Evolutionary conservation across 2,888 invertebrate genomes (phyloP), one percentile per base, ranked within the genome.

Genomic region (Scaptomyza parva): DNA sequence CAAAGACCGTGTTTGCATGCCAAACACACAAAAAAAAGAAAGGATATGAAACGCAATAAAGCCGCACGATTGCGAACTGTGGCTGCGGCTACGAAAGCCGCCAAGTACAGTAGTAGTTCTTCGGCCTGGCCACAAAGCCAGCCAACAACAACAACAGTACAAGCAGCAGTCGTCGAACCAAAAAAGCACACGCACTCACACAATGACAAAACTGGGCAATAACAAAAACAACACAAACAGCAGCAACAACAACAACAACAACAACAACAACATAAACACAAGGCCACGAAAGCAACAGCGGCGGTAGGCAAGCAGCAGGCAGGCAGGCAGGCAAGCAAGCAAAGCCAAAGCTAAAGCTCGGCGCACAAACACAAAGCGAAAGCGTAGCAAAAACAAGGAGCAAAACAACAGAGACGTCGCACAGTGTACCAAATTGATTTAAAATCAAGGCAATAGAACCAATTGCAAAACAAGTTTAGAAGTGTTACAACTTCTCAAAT

Each of bases 311-410:
- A n/a, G 28, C 28, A 6, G 76, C 71, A 62, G 51, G 78, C 45
- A 67, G 51, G 74, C 66, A 70, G 73, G 55, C 71, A 61, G 57
- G 55, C 47, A 33, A 41, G 44, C 40, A 64, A 47, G 63, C 79
- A 76, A 53, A 58, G 55, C 53, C 70, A 75, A 75, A 70, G 62
- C 58, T 48, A 80, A 84, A 77, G 64, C 62, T 74, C 65, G 59
- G 51, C 70, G 69, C 69, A 69, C 57, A 75, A 75, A 66, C 65
- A 77, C 81, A 79, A 72, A 82, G 71, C 83, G 79, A 86, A 76
- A 81, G 66, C 81, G 79, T 71, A 78, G 70, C 81, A 83, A 86
- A 78, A 79, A 82, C 74, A 76, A 88, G 72, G 76, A 82, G 70
- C 70, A 73, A 85, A 85, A 70, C 48, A 77, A 64, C 67, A 63